Evolutionary conservation across 2,797 vertebrate genomes (phyloP), one percentile per base, ranked within the genome.

Genomic region (Sebastes diaconus): DNA sequence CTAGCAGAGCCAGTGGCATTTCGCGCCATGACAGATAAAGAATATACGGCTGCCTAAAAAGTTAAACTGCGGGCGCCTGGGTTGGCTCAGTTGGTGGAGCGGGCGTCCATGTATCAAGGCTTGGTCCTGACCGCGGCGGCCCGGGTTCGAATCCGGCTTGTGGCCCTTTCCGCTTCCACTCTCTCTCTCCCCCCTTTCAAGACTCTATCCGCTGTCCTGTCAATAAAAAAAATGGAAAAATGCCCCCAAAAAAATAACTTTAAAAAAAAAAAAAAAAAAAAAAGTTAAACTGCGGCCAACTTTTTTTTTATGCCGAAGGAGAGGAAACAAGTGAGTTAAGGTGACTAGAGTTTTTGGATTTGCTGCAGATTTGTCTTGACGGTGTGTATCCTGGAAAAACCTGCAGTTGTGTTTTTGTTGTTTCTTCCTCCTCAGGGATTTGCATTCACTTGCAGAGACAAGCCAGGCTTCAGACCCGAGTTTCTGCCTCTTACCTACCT

Each of bases 401-500:
- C 68, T 57, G 76, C 27, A 16, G 29, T 74, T 73, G 52, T 81
- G 70, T 60, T 83, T 84, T 57, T 77, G 7, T 80, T 66, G 63
- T 34, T 42, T 55, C 65, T 85, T 70, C 71, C 55, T 86, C 81
- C 63, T 66, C 87, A 95, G 95, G 93, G 91, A 85, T 87, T 89
- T 73, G 79, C 66, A 18, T 88, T 87, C 66, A 79, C 39, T 7
- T 55, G 75, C 76, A 91, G 77, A 90, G 93, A 95, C 66, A 91
- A 91, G 69, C 73, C 89, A 0, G 76, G 90, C 81, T 93, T 92
- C 90, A 93, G 71, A 87, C 84, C 91, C 0, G 93, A 95, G 74
- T 95, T 95, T 83, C 92, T 95, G 80, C 94, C 95, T 88, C 94
- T 95, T 58, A 89, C 89, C 61, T 92, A 93, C 80, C 87, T 95